Conservation (phyloP, 2,797 vertebrate genomes). For the Neosalanx taihuensis region DNA sequence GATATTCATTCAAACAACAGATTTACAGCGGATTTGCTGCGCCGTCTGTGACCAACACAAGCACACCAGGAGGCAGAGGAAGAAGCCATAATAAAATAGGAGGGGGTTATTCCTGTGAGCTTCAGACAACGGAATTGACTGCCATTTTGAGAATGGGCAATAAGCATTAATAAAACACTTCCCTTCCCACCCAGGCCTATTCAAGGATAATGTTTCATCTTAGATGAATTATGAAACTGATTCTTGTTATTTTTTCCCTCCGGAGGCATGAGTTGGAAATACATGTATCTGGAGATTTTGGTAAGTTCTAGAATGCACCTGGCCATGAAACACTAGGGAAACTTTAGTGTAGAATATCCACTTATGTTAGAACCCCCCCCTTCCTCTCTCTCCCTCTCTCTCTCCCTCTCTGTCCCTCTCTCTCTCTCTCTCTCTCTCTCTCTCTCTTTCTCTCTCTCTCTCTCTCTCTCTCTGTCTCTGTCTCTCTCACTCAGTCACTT, state of each 20-base stretch:
- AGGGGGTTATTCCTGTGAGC: constrained; percentile 22
- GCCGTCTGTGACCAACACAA: too few relatives aligned
- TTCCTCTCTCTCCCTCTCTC: too few relatives aligned
- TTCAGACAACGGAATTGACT: constrained; percentile 35
- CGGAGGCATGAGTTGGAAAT: background rate
- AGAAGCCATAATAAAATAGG: constrained; percentile 10
- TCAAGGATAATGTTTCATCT: constrained; percentile 40
- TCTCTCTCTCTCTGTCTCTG: background rate
- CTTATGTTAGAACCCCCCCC: background rate
- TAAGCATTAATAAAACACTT: constrained; percentile 56
- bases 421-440: background rate
- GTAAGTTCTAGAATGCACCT: background rate
- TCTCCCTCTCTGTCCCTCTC: background rate
- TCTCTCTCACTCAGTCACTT: background rate
- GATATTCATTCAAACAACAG: too few relatives aligned
- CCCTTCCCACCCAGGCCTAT: constrained; percentile 34
- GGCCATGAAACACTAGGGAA: background rate
- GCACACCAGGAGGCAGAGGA: background rate
- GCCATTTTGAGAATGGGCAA: constrained; percentile 38
- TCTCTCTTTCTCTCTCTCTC: background rate
- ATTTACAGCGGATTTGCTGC: too few relatives aligned
- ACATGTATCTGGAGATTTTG: background rate
- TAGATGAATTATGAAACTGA: constrained; percentile 55
- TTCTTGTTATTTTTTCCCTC: constrained; percentile 10
- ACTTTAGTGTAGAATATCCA: background rate